These are phyloP conservation scores for Coregonus sp. DNA, from an alignment of 2,797 vertebrate species.

Conservation along the genomic window DNA sequence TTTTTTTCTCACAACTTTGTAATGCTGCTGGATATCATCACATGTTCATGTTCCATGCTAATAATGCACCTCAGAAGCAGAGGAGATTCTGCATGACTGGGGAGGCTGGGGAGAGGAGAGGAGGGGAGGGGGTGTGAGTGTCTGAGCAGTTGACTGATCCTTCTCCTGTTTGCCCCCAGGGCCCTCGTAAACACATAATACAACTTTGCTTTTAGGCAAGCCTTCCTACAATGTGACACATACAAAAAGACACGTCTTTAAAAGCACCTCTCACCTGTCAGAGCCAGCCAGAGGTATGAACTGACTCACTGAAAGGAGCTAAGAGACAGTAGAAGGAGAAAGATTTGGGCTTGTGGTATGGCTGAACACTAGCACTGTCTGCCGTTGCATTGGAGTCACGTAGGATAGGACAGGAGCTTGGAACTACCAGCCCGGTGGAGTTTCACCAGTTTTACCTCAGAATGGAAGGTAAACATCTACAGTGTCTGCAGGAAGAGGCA, in stretches of 20 bases:
- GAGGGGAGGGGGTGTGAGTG: constrained; percentile 37
- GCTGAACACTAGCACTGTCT: neutral
- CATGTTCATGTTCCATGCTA: neutral
- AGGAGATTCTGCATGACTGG: constrained; percentile 17
- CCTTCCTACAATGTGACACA: constrained; percentile 61
- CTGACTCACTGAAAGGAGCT: constrained; percentile 5
- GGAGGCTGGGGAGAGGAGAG: constrained; percentile 13
- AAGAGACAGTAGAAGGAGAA: neutral
- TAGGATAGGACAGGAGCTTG: neutral
- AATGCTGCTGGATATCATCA: neutral
- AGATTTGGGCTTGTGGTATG: neutral
- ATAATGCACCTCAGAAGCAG: neutral
- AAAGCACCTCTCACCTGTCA: constrained; percentile 47
- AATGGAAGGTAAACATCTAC: neutral
- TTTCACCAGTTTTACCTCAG: neutral
- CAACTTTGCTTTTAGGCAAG: constrained; percentile 40
- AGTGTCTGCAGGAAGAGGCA: neutral
- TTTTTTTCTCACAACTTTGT: neutral
- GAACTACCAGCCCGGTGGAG: neutral
- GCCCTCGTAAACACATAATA: constrained; percentile 50
- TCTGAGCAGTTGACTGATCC: constrained; percentile 41
- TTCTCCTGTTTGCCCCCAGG: constrained; percentile 44
- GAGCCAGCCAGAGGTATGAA: constrained; percentile 31
- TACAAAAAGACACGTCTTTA: constrained; percentile 46
- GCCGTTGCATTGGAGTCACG: neutral